Percentiles rank a stretch among this genome's conserved stretches.
These are phyloP conservation scores for Podarcis muralis DNA, from an alignment of 2,113 vertebrate species.

Conservation along the genomic window DNA sequence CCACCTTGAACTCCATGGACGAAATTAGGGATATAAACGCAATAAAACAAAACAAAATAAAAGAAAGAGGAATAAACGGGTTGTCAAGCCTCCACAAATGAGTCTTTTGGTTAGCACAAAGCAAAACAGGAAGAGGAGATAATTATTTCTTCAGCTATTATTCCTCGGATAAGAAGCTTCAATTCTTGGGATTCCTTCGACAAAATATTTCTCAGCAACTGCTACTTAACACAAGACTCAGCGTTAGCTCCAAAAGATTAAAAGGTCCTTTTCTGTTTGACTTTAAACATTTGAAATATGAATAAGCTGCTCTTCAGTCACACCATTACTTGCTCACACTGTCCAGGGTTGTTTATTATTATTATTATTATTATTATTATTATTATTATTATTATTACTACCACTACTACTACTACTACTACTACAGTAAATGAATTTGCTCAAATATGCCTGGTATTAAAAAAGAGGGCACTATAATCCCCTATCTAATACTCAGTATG, in stretches of 20 bases:
- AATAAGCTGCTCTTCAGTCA: background rate
- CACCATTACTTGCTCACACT: background rate
- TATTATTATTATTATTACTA: background rate
- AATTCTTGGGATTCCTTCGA: background rate
- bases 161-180: background rate
- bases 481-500: background rate
- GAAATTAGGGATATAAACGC: background rate
- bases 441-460: background rate
- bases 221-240: background rate
- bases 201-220: background rate
- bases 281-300: slow-evolving; percentile 4
- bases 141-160: background rate
- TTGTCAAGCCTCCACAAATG: background rate
- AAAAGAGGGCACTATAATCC: background rate
- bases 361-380: background rate
- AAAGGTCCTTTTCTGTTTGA: background rate
- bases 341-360: background rate
- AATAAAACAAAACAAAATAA: background rate
- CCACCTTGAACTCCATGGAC: background rate
- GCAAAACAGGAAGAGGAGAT: background rate
- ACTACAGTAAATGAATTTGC: background rate
- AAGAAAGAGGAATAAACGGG: background rate
- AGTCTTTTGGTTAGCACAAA: background rate
- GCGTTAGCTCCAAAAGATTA: background rate
- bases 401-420: background rate